A percentile compares a stretch with the other conserved stretches of the same genome.
phyloP scores from a whole-genome alignment of 2,797 vertebrate species.

The Trichosurus vulpecula region DNA sequence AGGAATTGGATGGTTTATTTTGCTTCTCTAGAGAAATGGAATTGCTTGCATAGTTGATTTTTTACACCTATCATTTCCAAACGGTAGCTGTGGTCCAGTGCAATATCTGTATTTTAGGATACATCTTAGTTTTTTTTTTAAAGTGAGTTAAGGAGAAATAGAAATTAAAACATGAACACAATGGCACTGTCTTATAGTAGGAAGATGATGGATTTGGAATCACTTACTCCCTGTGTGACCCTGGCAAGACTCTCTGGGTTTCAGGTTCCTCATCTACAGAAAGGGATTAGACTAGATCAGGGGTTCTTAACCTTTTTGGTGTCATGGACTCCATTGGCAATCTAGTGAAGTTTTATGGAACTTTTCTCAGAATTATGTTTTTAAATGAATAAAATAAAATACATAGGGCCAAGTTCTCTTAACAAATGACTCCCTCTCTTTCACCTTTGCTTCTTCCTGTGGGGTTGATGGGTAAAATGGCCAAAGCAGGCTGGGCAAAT shows the following conservation, averaged over 20 bases:
- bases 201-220: neutral
- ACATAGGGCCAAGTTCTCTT: neutral
- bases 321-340: neutral
- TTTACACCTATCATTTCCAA: neutral
- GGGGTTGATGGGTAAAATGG: neutral
- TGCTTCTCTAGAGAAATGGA: neutral
- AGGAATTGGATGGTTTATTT: neutral
- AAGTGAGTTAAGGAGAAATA: constrained; percentile 64
- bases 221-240: neutral
- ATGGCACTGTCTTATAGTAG: neutral
- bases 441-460: neutral
- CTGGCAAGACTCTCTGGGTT: neutral
- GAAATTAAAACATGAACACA: constrained; percentile 33
- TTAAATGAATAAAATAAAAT: neutral
- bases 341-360: neutral
- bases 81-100: neutral
- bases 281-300: neutral
- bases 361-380: neutral
- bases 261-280: neutral
- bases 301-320: neutral
- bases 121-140: neutral
- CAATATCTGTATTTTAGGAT: neutral
- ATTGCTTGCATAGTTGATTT: neutral
- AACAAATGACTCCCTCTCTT: neutral
- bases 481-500: neutral